Evolutionary conservation across 2,113 vertebrate species (phyloP), one percentile per base, ranked within the genome.

Genomic region (Pachypanchax playfairii): DNA sequence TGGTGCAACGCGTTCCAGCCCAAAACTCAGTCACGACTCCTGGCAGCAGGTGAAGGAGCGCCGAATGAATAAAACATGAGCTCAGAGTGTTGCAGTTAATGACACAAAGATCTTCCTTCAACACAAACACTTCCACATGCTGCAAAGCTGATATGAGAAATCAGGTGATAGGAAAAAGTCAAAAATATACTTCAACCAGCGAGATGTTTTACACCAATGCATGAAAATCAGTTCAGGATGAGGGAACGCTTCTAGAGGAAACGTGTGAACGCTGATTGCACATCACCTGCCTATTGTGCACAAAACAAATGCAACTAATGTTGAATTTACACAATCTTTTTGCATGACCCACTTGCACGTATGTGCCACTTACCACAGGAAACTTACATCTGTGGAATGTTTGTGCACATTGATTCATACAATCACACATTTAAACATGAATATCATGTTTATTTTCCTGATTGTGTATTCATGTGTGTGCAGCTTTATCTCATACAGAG

Each of bases 51-150:
- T 69, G 72, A 85, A 66, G 62, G 67, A 61, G 79, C 22, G 57
- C 54, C 2, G 11, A 51, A 79, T 90, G 88, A 91, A 89, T 89
- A 81, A 90, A 86, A 62, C 67, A 90, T 76, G 65, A 79, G 59
- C 73, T 80, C 18, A 50, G 63, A 57, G 72, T 73, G 62, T 56
- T 59, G 69, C 53, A 26, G 68, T 82, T 87, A 88, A 85, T 85
- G 77, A 80, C 50, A 29, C 35, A n/a, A n/a, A 7, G 51, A 80
- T 72, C 65, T 26, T 57, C 71, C 39, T 6, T 18, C 41, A 18
- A 35, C 22, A 26, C 33, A 36, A 21, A 13, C 38, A 39, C 15
- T 29, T 28, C 42, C 26, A 28, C 33, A 33, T 33, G 24, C 41
- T 47, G 29, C 28, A 51, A 3, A 41, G 15, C 60, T 70, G 33